A percentile compares a stretch with the other conserved stretches of the same genome.
phyloP scores from a whole-genome alignment of 2,888 invertebrate species.

The Hypselothyrea guttata region DNA sequence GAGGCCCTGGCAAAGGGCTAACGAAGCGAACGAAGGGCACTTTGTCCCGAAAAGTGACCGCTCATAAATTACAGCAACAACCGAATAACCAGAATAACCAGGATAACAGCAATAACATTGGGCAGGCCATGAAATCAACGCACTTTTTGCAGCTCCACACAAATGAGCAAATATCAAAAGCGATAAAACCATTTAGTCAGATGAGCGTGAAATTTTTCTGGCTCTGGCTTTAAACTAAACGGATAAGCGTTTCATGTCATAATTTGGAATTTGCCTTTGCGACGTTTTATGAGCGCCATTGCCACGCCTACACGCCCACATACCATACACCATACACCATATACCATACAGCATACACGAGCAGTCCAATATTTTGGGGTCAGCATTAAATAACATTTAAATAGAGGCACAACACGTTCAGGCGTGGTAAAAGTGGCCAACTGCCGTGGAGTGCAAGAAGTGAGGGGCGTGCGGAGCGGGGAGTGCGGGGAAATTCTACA shows the following conservation, averaged over 20 bases:
- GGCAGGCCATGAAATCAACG: conserved; percentile 56
- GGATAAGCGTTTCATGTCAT: conserved; percentile 47
- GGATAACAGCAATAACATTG: conserved; percentile 19
- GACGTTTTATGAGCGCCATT: conserved; percentile 56
- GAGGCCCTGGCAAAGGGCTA: conserved; percentile 53
- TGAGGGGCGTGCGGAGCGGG: neutral
- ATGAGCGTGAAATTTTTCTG: conserved; percentile 70
- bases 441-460: conserved; percentile 14
- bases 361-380: conserved; percentile 47
- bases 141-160: conserved; percentile 41
- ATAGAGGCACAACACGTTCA: conserved; percentile 64
- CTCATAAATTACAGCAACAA: conserved; percentile 68
- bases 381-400: conserved; percentile 73
- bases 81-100: no score
- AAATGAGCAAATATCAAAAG: conserved; percentile 74
- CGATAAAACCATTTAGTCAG: conserved; percentile 75
- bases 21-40: conserved; percentile 54
- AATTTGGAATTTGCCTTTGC: conserved; percentile 67
- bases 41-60: conserved; percentile 59
- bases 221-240: conserved; percentile 51
- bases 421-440: no score
- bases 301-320: conserved; percentile 35
- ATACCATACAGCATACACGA: conserved; percentile 18
- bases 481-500: conserved; percentile 3
- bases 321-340: no score